Evolutionary conservation across 2,888 invertebrate genomes (phyloP).

Genomic region (Drosophila neonasuta): DNA sequence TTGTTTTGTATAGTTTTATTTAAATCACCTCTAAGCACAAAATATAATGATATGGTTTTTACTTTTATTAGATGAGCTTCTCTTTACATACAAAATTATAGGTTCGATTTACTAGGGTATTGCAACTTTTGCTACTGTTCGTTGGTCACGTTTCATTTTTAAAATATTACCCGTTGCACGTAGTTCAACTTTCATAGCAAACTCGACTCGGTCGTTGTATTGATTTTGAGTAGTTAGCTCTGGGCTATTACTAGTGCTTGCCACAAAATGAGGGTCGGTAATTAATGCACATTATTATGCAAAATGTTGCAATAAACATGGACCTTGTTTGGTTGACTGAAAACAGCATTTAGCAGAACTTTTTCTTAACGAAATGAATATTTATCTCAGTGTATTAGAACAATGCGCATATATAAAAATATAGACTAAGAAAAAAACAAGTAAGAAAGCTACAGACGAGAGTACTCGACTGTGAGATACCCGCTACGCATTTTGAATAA

Average conservation of each 20-base stretch:
- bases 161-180: neutral
- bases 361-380: neutral
- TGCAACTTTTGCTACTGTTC: neutral
- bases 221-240: neutral
- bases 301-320: neutral
- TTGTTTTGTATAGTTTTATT: no score
- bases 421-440: no score
- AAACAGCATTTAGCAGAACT: neutral
- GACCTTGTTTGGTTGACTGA: conserved; percentile 4
- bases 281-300: neutral
- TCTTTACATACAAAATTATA: neutral
- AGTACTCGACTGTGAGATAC: no score
- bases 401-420: neutral
- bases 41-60: no score
- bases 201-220: neutral
- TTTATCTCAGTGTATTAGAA: neutral
- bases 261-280: neutral
- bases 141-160: conserved; percentile 14
- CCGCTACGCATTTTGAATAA: no score
- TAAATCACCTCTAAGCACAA: no score
- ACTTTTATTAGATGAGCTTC: no score
- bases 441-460: no score
- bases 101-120: neutral
- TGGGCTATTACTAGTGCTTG: neutral
- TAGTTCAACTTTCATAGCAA: neutral